These are phyloP conservation scores for Anguilla pacifica DNA, from an alignment of 2,797 vertebrate genomes.

Conservation along the genomic window DNA sequence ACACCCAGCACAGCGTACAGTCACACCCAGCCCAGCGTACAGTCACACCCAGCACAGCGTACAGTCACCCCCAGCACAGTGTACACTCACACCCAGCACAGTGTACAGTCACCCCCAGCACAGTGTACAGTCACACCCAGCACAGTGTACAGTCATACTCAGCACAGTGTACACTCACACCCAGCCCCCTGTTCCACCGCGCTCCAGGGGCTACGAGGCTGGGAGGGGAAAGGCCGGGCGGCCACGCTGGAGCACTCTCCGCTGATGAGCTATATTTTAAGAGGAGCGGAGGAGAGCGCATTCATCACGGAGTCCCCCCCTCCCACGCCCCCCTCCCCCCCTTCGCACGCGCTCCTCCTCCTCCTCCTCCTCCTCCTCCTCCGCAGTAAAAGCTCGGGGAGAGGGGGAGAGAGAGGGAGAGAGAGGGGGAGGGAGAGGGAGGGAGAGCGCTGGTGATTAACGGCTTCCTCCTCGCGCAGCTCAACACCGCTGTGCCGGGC, in stretches of 20 bases:
- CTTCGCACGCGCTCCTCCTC: slow-evolving; percentile 20
- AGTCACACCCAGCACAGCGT: too few species aligned
- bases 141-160: too few species aligned
- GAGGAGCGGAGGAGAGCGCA: slow-evolving; percentile 60
- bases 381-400: slow-evolving; percentile 46
- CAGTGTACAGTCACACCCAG: too few species aligned
- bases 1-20: too few species aligned
- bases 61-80: too few species aligned
- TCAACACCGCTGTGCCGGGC: slow-evolving; percentile 54
- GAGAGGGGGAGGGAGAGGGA: slow-evolving; percentile 45
- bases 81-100: too few species aligned
- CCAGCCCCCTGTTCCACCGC: slow-evolving; percentile 58
- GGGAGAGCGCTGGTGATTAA: slow-evolving; percentile 61
- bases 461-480: slow-evolving; percentile 63
- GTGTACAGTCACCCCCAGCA: too few species aligned
- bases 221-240: slow-evolving; percentile 62
- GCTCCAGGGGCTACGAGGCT: slow-evolving; percentile 65
- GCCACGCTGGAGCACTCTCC: slow-evolving; percentile 62
- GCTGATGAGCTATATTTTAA: slow-evolving; percentile 72
- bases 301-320: slow-evolving; percentile 61
- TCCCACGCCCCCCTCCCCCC: slow-evolving; percentile 29
- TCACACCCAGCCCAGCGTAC: too few species aligned
- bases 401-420: slow-evolving; percentile 33
- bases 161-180: too few species aligned
- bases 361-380: background rate